These are phyloP conservation scores for Andrena bicolor DNA, from an alignment of 2,888 invertebrate species.

Conservation along the genomic window DNA sequence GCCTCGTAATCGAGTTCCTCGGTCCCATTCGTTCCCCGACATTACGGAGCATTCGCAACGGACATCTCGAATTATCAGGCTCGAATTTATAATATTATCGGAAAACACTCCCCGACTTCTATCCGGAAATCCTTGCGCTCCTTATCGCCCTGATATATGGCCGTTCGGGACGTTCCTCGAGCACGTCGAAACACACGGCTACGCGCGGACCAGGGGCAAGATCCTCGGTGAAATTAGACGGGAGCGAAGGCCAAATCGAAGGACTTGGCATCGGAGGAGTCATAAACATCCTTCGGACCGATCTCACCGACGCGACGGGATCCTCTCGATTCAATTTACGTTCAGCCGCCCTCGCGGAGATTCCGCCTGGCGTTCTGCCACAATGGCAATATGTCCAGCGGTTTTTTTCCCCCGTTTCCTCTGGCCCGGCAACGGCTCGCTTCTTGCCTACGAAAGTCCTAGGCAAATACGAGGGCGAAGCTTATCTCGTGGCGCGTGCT, in stretches of 20 bases:
- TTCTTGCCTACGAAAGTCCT: constrained; percentile 51
- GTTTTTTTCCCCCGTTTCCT: constrained; percentile 43
- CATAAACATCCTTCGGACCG: constrained; percentile 79
- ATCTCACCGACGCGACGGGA: constrained; percentile 64
- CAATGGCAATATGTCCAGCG: constrained; percentile 67
- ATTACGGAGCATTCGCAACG: constrained; percentile 24
- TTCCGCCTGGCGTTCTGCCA: constrained; percentile 70
- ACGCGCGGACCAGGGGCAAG: neutral
- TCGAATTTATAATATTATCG: constrained; percentile 59
- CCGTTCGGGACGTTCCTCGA: neutral
- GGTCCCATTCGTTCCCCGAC: constrained; percentile 52
- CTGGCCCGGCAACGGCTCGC: constrained; percentile 5
- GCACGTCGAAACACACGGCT: constrained; percentile 16
- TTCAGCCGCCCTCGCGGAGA: constrained; percentile 74
- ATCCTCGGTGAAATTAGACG: constrained; percentile 35
- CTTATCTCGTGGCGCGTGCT: constrained; percentile 63
- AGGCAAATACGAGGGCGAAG: constrained; percentile 68
- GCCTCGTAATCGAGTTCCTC: constrained; percentile 48
- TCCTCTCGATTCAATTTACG: constrained; percentile 81
- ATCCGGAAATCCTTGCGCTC: constrained; percentile 46
- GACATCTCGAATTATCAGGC: constrained; percentile 52
- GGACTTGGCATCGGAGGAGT: constrained; percentile 69
- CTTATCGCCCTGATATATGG: constrained; percentile 41
- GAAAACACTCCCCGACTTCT: constrained; percentile 46
- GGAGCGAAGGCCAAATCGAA: constrained; percentile 47